Evolutionary conservation across 2,113 vertebrate species (phyloP).

Genomic region (Chlorodrepanis virens): DNA sequence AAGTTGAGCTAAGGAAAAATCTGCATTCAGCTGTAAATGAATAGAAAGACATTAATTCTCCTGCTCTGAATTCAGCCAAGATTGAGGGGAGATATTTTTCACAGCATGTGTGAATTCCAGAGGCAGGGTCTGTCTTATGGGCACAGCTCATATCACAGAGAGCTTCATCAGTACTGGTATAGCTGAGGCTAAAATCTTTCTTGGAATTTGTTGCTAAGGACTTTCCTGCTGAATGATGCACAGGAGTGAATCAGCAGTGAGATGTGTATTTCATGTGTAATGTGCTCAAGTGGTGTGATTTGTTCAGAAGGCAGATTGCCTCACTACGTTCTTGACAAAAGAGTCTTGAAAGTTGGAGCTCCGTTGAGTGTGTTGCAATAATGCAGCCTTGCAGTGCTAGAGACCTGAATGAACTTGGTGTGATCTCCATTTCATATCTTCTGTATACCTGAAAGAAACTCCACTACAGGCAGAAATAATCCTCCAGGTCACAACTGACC

Average conservation of each 20-base stretch:
- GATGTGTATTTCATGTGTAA: background rate
- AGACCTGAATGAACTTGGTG: background rate
- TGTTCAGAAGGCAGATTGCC: background rate
- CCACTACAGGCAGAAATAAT: background rate
- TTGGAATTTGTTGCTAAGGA: background rate
- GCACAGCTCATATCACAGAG: background rate
- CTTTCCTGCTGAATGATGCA: background rate
- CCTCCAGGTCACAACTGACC: background rate
- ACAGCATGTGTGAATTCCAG: background rate
- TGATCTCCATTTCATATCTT: background rate
- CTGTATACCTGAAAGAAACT: background rate
- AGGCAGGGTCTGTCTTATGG: background rate
- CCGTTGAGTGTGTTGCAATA: background rate
- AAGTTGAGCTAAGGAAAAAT: background rate
- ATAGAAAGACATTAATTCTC: background rate
- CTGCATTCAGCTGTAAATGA: background rate
- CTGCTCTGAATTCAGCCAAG: background rate
- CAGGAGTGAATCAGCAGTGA: background rate
- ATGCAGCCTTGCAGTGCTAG: background rate
- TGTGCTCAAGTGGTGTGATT: background rate
- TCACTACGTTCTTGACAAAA: background rate
- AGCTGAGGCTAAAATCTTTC: background rate
- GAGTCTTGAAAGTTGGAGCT: background rate
- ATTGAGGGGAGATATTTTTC: background rate
- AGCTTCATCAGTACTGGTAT: background rate